Conservation (phyloP, 2,888 invertebrate genomes). For the Gisinianus flammeolus region DNA sequence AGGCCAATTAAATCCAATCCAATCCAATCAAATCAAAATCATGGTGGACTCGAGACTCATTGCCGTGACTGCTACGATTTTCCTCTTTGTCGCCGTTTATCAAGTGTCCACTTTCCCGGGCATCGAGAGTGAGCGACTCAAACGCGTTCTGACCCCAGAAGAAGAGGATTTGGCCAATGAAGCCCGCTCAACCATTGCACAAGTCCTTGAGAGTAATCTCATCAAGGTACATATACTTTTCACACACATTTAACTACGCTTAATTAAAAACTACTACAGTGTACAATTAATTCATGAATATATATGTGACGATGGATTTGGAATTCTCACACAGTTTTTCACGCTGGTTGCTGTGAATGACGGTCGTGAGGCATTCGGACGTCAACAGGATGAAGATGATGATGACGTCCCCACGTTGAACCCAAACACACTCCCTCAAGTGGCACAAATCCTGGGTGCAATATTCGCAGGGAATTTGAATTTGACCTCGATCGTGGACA, state of each 20-base stretch:
- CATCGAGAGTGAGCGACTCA: background rate
- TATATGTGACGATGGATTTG: background rate
- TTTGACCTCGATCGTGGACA: constrained; percentile 54
- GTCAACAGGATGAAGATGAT: constrained; percentile 43
- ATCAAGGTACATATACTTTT: constrained; percentile 50
- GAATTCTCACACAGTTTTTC: constrained; percentile 47
- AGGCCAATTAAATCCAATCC: no score
- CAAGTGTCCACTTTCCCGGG: no score
- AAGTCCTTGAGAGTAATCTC: constrained; percentile 54
- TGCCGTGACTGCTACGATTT: no score
- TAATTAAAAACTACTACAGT: no score
- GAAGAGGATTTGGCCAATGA: constrained; percentile 53
- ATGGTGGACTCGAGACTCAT: no score
- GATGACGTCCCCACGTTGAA: constrained; percentile 44
- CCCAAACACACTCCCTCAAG: constrained; percentile 58
- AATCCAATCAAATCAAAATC: no score
- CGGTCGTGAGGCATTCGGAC: background rate
- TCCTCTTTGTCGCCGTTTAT: no score
- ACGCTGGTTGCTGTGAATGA: constrained; percentile 47
- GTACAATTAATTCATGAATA: no score
- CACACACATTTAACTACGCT: no score
- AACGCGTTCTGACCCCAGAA: constrained; percentile 46
- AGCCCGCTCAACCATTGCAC: constrained; percentile 54
- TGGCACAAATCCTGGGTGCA: constrained; percentile 57
- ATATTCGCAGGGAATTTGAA: constrained; percentile 58